Percentiles rank a stretch among this genome's conserved stretches.
Evolutionary conservation across 2,888 invertebrate genomes (phyloP).

Genomic region (Antheraea yamamai): DNA sequence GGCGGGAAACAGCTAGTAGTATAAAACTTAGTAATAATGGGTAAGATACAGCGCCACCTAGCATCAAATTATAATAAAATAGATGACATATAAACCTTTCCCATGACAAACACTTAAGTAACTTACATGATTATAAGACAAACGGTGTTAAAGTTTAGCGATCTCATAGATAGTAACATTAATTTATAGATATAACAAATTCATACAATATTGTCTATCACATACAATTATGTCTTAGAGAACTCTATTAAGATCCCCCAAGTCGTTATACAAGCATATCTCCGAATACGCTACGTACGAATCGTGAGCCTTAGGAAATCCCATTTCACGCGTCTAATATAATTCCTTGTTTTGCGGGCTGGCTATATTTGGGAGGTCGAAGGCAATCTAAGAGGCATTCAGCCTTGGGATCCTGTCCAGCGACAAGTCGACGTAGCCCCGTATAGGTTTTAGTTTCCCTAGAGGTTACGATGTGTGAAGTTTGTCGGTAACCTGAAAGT

Average conservation of each 20-base stretch:
- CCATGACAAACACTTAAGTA: no score
- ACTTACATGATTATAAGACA: no score
- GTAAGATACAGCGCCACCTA: no score
- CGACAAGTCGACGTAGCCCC: constrained; percentile 61
- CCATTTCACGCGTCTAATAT: constrained; percentile 66
- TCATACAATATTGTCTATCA: constrained; percentile 3
- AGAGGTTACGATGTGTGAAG: constrained; percentile 53
- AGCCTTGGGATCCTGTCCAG: constrained; percentile 55
- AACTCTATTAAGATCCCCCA: constrained; percentile 37
- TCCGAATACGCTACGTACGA: constrained; percentile 21
- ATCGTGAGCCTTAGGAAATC: constrained; percentile 49
- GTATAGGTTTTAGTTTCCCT: constrained; percentile 70
- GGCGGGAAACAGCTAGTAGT: no score
- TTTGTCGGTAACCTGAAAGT: constrained; percentile 25
- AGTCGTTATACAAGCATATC: constrained; percentile 24
- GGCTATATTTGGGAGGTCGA: constrained; percentile 72
- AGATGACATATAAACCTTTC: no score
- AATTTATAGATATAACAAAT: no score
- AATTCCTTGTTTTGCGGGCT: constrained; percentile 64
- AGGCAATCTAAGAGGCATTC: constrained; percentile 79
- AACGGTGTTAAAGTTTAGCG: no score
- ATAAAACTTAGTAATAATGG: no score
- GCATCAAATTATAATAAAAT: no score
- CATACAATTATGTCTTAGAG: constrained; percentile 13
- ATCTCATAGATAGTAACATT: no score